Base-by-base conservation (phyloP, 2,797 vertebrate species). In the Macropodus opercularis region DNA sequence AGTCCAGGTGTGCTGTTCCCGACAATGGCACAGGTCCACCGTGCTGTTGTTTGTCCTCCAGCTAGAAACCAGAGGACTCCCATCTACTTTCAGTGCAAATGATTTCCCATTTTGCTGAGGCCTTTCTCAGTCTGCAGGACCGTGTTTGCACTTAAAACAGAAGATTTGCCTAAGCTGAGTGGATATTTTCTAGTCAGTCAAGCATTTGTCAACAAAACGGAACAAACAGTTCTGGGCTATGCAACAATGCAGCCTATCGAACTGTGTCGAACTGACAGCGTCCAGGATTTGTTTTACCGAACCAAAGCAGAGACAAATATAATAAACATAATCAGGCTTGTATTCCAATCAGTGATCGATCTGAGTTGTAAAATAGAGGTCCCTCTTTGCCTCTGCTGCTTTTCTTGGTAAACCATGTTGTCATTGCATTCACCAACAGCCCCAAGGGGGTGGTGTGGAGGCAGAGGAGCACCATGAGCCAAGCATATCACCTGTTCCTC, bases 131-230 rank as follows among this genome's bases (percentile, higher is more conserved):
- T 43, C 19, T 50, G 29, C 14, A 34, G 15, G 23, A 55, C 24
- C 72, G 39, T 36, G 38, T 81, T 38, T 57, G 71, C 53, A 58
- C 49, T 58, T 2, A 19, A 44, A 79, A 79, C 67, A 77, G 77
- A 72, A 77, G 75, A 90, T 91, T 91, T 89, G 86, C 61, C 75
- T 91, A 85, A 92, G 92, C 91, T 91, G 80, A 86, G 65, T 72
- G 82, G 82, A 79, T 87, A 69, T 84, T 85, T 88, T 84, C 69
- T 69, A 88, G 82, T 84, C 87, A 88, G 85, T 81, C 79, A 79
- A 77, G 88, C 84, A 48, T 91, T 90, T 88, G 86, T 90, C 85
- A 92, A 91, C 85, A 86, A 87, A 84, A 88, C 82, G 68, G 89
- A 85, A 87, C 86, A 43, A 81, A 89, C 84, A 85, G 84, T 72